Percentiles rank a stretch among this genome's conserved stretches.
Conservation (phyloP, 23 tunicate species). For the Clavelina lepadiformis region DNA sequence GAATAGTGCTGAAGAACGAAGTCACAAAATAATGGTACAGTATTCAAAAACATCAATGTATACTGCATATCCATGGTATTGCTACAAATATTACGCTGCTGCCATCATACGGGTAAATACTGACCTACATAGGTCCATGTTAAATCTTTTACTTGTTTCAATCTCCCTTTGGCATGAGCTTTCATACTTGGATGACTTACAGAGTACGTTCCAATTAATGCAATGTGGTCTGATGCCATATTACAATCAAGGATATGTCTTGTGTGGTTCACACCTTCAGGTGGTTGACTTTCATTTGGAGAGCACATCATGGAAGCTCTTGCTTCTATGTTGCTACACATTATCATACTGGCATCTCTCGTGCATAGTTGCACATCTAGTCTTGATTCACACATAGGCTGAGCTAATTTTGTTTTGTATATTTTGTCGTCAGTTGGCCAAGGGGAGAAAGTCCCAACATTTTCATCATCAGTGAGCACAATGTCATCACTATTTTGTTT, state of each 20-base stretch:
- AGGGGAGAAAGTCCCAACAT: conserved; percentile 50
- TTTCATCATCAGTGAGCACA: neutral
- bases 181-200: no score
- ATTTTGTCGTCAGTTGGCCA: conserved; percentile 39
- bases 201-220: conserved; percentile 25
- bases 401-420: conserved; percentile 4
- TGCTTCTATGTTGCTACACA: neutral
- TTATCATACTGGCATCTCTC: neutral
- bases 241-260: conserved; percentile 26
- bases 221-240: conserved; percentile 57
- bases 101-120: no score
- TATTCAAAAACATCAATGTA: no score
- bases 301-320: conserved; percentile 29
- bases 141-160: no score
- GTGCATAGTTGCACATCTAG: conserved; percentile 43
- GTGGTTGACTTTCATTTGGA: neutral
- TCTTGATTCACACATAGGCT: conserved; percentile 22
- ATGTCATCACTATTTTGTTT: neutral
- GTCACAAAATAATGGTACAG: no score
- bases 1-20: no score
- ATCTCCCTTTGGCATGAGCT: no score
- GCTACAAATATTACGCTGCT: no score
- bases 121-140: no score
- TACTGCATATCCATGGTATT: no score
- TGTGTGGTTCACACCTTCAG: conserved; percentile 8